phyloP scores from a whole-genome alignment of 2,113 vertebrate species.

The Ciconia stormi region DNA sequence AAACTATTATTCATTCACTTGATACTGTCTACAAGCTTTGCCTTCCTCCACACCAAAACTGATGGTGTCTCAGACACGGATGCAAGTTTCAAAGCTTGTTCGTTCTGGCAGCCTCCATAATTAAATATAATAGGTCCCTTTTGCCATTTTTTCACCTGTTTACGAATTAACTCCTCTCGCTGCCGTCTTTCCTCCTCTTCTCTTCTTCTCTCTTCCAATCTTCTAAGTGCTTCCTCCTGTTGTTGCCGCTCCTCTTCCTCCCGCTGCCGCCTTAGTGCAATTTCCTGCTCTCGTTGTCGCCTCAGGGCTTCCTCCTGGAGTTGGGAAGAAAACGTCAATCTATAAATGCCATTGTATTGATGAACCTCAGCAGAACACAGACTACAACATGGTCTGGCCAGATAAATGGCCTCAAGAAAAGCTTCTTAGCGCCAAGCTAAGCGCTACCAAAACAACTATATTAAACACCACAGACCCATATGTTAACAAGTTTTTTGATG shows the following conservation, averaged over 20 bases:
- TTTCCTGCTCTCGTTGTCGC: conserved; percentile 84
- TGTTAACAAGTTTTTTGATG: background rate
- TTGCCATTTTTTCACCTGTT: conserved; percentile 80
- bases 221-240: conserved; percentile 89
- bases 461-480: background rate
- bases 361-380: background rate
- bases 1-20: background rate
- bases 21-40: background rate
- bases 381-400: background rate
- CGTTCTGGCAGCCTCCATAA: background rate
- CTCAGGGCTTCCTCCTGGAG: conserved; percentile 81
- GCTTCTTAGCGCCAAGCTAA: background rate
- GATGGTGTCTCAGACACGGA: fast-evolving
- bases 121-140: background rate
- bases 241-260: conserved; percentile 93
- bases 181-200: conserved; percentile 92
- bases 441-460: background rate
- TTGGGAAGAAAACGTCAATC: background rate
- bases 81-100: background rate
- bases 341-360: background rate
- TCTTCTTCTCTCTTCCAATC: conserved; percentile 87
- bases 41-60: background rate
- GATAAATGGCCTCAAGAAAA: background rate
- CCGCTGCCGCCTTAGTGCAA: conserved; percentile 86
- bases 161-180: conserved; percentile 89